Percentiles rank a stretch among this genome's conserved stretches.
Evolutionary conservation across 2,113 vertebrate genomes (phyloP).

Genomic region (Antennarius striatus): DNA sequence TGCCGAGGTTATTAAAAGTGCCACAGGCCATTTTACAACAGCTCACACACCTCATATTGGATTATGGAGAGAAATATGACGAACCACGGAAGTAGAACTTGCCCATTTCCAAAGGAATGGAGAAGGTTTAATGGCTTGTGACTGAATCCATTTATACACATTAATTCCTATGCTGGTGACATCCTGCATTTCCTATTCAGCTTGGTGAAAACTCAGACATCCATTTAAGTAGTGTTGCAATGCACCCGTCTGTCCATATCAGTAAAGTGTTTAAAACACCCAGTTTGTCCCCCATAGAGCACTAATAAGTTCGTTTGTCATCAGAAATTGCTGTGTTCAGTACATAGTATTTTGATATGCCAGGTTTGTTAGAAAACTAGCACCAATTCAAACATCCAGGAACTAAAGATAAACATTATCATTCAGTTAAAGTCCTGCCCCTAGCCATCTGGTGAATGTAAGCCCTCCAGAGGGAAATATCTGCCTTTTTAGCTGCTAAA

Average conservation of each 20-base stretch:
- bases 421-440: not conserved
- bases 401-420: not conserved
- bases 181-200: slow-evolving; percentile 13
- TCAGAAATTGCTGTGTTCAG: too few relatives aligned
- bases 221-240: not conserved
- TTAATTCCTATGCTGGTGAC: slow-evolving; percentile 48
- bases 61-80: slow-evolving; percentile 70
- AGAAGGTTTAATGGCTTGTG: slow-evolving; percentile 59
- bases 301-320: too few relatives aligned
- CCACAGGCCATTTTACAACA: slow-evolving; percentile 69
- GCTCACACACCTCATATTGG: slow-evolving; percentile 63
- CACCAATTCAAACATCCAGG: too few relatives aligned
- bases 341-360: too few relatives aligned
- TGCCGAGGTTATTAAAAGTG: slow-evolving; percentile 73
- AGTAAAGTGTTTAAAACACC: too few relatives aligned
- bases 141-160: slow-evolving; percentile 62
- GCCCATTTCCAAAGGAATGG: slow-evolving; percentile 54
- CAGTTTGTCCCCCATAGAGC: too few relatives aligned
- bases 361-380: too few relatives aligned
- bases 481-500: too few relatives aligned
- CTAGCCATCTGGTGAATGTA: not conserved
- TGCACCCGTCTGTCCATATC: too few relatives aligned
- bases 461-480: too few relatives aligned
- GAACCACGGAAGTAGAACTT: slow-evolving; percentile 50
- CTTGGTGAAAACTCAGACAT: slow-evolving; percentile 7